Conservation (phyloP, 2,113 vertebrate genomes). For the Maccullochella peelii region DNA sequence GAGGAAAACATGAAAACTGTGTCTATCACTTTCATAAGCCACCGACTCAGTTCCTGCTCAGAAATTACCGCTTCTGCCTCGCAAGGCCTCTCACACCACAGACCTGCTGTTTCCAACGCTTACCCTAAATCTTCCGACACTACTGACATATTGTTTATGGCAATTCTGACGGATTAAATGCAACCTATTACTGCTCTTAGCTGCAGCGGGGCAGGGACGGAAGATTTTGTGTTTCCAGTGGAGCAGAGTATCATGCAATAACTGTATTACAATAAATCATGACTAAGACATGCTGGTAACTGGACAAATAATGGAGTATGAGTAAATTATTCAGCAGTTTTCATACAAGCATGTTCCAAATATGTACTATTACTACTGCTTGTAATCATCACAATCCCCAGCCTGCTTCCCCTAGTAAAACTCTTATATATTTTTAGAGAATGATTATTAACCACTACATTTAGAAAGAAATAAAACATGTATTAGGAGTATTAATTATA, state of each 20-base stretch:
- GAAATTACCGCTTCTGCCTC: constrained; percentile 41
- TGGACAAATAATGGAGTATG: constrained; percentile 28
- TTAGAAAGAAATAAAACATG: neutral
- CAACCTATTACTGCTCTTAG: constrained; percentile 30
- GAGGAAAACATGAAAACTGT: constrained; percentile 55
- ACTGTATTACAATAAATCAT: constrained; percentile 38
- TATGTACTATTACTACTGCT: constrained; percentile 15
- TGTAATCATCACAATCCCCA: neutral
- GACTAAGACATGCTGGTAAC: constrained; percentile 35
- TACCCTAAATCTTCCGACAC: constrained; percentile 24
- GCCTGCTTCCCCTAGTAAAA: neutral
- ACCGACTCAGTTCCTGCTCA: constrained; percentile 58
- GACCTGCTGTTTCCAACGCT: constrained; percentile 41
- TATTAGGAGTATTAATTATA: neutral
- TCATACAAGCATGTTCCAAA: constrained; percentile 25
- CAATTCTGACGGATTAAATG: constrained; percentile 48
- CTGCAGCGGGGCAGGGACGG: neutral
- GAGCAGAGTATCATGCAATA: constrained; percentile 4
- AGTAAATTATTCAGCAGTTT: constrained; percentile 49
- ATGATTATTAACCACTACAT: neutral
- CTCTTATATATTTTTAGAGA: constrained; percentile 3
- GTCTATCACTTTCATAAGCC: constrained; percentile 58
- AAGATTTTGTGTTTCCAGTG: constrained; percentile 42
- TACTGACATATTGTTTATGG: constrained; percentile 47
- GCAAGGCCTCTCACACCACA: constrained; percentile 25